Evolutionary conservation across 2,113 vertebrate species (phyloP).

Genomic region (Mesitornis unicolor): DNA sequence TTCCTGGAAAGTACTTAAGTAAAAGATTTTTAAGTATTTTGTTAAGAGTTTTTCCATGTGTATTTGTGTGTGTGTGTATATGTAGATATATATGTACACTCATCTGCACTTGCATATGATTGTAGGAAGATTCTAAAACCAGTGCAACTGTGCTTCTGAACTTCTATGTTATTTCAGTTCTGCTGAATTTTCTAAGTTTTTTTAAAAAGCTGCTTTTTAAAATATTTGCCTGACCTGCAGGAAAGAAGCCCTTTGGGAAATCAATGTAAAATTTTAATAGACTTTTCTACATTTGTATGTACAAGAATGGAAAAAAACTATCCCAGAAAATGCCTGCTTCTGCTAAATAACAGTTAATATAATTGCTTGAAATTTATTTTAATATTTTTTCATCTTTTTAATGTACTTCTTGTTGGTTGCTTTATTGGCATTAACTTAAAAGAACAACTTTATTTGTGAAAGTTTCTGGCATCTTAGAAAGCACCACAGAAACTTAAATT

Average conservation of each 20-base stretch:
- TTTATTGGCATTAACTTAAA: background rate
- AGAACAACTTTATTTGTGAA: background rate
- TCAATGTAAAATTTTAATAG: background rate
- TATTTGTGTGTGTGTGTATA: background rate
- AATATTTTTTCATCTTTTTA: background rate
- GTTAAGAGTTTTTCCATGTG: background rate
- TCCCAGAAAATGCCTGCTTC: background rate
- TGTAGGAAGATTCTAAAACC: background rate
- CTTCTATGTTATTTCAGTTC: background rate
- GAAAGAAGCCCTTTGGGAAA: background rate
- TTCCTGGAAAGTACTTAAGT: background rate
- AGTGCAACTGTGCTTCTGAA: background rate
- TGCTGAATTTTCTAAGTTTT: background rate
- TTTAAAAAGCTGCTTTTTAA: background rate
- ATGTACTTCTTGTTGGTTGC: background rate
- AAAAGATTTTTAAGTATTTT: background rate
- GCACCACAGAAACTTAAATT: background rate
- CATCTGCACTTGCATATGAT: background rate
- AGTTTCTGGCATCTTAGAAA: background rate
- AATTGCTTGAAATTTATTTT: background rate
- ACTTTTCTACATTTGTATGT: background rate
- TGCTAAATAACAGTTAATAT: background rate
- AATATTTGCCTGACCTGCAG: background rate
- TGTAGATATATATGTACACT: background rate
- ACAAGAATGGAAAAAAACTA: background rate